phyloP scores from a whole-genome alignment of 2,888 invertebrate genomes.

The Agonopterix arenella region DNA sequence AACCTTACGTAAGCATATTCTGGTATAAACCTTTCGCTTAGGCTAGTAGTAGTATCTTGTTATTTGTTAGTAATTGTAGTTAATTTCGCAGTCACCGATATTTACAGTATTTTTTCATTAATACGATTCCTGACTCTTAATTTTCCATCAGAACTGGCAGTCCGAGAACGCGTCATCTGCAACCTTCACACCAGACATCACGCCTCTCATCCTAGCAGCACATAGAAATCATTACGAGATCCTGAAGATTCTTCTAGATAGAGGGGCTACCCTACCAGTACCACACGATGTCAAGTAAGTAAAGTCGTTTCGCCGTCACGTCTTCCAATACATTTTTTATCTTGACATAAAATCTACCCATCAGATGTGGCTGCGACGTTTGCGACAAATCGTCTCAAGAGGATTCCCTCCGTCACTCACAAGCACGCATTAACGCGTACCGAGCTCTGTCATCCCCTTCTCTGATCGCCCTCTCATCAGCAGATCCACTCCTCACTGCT shows the following conservation, averaged over 20 bases:
- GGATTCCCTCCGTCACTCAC: slow-evolving; percentile 93
- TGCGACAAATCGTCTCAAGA: slow-evolving; percentile 89
- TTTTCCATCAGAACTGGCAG: slow-evolving; percentile 84
- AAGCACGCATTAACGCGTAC: slow-evolving; percentile 96
- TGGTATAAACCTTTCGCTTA: too few species aligned
- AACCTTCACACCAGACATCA: slow-evolving; percentile 96
- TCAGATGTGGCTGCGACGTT: slow-evolving; percentile 94
- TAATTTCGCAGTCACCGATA: too few species aligned
- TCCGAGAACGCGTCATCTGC: slow-evolving; percentile 86
- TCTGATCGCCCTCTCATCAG: slow-evolving; percentile 93
- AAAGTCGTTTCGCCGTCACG: slow-evolving; percentile 27
- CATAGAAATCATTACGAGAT: slow-evolving; percentile 99
- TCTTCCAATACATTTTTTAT: too few species aligned
- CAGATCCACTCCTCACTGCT: slow-evolving; percentile 95
- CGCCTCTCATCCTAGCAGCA: slow-evolving; percentile 95
- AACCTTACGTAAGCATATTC: slow-evolving; percentile 82
- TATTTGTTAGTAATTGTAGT: too few species aligned
- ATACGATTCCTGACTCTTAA: too few species aligned
- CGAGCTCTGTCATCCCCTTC: slow-evolving; percentile 94
- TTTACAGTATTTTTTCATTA: too few species aligned
- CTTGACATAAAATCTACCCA: background rate
- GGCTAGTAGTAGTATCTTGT: too few species aligned
- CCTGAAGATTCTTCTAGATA: slow-evolving; percentile 93
- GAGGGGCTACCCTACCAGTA: slow-evolving; percentile 93
- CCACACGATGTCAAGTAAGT: slow-evolving; percentile 93